Conservation (phyloP, 2,113 vertebrate species). For the Jaculus jaculus region DNA sequence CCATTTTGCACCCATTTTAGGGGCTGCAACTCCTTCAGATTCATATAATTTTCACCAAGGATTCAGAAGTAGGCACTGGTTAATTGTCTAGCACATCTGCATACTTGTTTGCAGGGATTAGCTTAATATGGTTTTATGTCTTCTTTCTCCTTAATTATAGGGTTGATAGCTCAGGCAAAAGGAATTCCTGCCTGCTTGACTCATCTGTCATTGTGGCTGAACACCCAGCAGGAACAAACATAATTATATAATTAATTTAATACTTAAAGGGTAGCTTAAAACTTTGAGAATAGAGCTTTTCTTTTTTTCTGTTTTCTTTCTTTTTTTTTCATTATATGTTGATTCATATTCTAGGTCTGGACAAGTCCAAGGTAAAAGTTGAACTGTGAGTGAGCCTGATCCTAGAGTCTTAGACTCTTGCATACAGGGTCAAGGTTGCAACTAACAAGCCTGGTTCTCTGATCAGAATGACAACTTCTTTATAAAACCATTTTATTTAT, state of each 20-base stretch:
- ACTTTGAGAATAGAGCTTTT: neutral
- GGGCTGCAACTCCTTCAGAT: neutral
- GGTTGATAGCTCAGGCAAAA: neutral
- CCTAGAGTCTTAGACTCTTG: neutral
- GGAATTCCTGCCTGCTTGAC: conserved; percentile 46
- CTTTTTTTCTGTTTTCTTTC: neutral
- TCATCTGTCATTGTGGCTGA: conserved; percentile 27
- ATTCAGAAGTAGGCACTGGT: conserved; percentile 7
- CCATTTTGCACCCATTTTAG: neutral
- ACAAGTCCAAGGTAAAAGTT: conserved; percentile 27
- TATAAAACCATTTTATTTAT: too few relatives aligned
- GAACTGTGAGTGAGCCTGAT: neutral
- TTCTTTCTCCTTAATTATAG: conserved; percentile 52
- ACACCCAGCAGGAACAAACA: conserved; percentile 32
- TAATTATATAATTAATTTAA: conserved; percentile 55
- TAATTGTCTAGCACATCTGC: conserved; percentile 2
- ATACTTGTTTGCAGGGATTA: neutral
- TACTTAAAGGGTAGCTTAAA: conserved; percentile 45
- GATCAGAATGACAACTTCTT: neutral
- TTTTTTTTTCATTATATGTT: conserved; percentile 39
- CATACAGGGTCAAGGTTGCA: neutral
- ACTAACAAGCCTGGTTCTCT: neutral
- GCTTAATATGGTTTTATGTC: neutral
- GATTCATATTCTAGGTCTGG: conserved; percentile 35
- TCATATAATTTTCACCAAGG: conserved; percentile 28